Evolutionary conservation across 2,888 invertebrate species (phyloP), one percentile per base, ranked within the genome.

Genomic region (Phengaris alcon): DNA sequence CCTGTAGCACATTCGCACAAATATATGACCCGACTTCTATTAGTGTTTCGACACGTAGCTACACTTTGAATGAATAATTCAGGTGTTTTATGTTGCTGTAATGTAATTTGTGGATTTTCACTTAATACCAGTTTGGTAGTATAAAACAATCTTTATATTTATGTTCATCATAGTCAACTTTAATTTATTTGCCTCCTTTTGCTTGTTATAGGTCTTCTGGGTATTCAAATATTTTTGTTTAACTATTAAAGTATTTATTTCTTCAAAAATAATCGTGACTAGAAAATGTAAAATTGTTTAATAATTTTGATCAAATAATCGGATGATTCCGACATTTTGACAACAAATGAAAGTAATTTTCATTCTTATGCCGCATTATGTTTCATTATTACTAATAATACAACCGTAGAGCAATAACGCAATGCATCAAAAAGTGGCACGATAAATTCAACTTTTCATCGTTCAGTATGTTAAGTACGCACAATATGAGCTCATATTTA

Each of bases 401-500:
- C n/a, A 52, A 51, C 51, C 51, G 51, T 22, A 72, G 8, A 35
- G 54, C 54, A 35, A 35, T 22, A 52, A 51, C 72, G 54, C 72
- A 54, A 54, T 52, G 72, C 51, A 52, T 51, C 64, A 72, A 72
- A 70, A 70, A 70, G 51, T 52, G 51, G 51, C 72, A 44, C 72
- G 52, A 59, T 74, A 48, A 64, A 64, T 74, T 22, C 48, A 46
- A 72, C 72, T 72, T 64, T 74, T 74, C 59, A 74, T 35, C 46
- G 59, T 57, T 69, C 13, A 72, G 52, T 69, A 75, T 57, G 55
- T 75, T 68, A 64, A 78, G 76, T 88, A 88, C 89, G 87, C 88
- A 88, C 87, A 87, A 86, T 88, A 87, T 86, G 87, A 88, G 85
- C 86, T 88, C 88, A 90, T 93, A 93, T 91, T 91, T 91, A 92